phyloP scores from a whole-genome alignment of 2,888 invertebrate species.

The Xanthia togata region DNA sequence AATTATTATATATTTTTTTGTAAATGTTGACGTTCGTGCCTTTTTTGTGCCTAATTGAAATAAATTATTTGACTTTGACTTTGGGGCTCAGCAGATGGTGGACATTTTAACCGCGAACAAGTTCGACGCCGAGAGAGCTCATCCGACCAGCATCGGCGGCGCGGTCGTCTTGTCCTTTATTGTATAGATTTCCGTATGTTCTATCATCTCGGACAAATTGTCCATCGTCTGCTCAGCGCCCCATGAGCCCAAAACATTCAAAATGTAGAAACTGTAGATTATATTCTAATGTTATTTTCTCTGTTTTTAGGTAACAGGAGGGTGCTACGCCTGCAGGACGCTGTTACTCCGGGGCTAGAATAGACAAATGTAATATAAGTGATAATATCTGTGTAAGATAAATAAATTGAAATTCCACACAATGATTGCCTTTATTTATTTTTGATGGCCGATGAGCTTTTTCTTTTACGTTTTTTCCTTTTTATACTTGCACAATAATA shows the following conservation, averaged over 20 bases:
- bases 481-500: no score
- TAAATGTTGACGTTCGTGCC: no score
- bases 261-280: not conserved
- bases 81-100: not conserved
- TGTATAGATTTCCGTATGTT: not conserved
- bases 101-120: not conserved
- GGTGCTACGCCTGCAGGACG: slow-evolving; percentile 66
- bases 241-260: not conserved
- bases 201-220: not conserved
- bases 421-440: slow-evolving; percentile 2
- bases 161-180: not conserved
- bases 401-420: slow-evolving; percentile 85
- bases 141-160: not conserved
- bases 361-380: slow-evolving; percentile 82
- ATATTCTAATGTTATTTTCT: not conserved
- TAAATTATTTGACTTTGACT: no score
- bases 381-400: slow-evolving; percentile 86
- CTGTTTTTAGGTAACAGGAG: slow-evolving; percentile 55
- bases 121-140: not conserved
- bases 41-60: no score
- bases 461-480: no score
- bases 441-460: no score
- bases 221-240: not conserved
- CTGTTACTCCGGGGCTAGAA: slow-evolving; percentile 75
- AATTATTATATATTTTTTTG: no score